These are phyloP conservation scores for Drosophila nannoptera DNA, from an alignment of 1,140 invertebrate genomes.

Conservation along the genomic window DNA sequence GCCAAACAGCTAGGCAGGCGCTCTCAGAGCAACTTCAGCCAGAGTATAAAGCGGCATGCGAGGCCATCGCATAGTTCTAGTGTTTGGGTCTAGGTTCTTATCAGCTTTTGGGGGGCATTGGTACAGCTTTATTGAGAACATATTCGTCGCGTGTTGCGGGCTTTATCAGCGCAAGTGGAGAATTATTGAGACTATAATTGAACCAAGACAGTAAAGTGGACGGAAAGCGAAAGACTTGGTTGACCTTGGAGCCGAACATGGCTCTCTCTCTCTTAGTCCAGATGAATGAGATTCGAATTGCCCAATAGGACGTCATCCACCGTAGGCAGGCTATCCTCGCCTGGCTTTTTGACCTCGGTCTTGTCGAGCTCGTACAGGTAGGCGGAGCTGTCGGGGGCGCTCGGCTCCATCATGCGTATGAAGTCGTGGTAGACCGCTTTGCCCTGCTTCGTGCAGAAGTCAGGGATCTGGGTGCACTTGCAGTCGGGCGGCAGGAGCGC, in stretches of 20 bases:
- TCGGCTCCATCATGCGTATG: not conserved
- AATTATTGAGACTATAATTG: not conserved
- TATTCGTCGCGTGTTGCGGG: slow-evolving; percentile 3
- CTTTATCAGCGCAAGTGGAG: slow-evolving; percentile 2
- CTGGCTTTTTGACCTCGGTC: not conserved
- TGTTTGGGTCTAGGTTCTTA: not conserved
- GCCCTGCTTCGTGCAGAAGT: slow-evolving; percentile 25
- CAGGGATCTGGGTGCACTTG: slow-evolving; percentile 31
- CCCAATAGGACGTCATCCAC: not conserved
- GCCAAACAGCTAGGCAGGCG: too few relatives aligned
- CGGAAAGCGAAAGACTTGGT: not conserved
- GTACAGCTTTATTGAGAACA: slow-evolving; percentile 13
- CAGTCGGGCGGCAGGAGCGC: slow-evolving; percentile 24
- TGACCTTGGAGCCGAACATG: not conserved
- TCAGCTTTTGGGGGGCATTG: slow-evolving; percentile 11
- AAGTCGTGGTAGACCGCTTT: slow-evolving; percentile 9
- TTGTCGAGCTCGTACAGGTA: slow-evolving; percentile 31
- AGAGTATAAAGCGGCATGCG: too few relatives aligned
- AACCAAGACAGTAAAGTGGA: too few relatives aligned
- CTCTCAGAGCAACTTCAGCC: too few relatives aligned
- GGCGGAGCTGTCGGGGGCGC: not conserved
- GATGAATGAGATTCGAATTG: too few relatives aligned
- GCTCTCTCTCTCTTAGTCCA: not conserved
- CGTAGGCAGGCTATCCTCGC: not conserved
- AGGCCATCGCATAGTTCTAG: too few relatives aligned